Conservation (phyloP, 1,140 invertebrate species). For the Leptinotarsa lineolata region DNA sequence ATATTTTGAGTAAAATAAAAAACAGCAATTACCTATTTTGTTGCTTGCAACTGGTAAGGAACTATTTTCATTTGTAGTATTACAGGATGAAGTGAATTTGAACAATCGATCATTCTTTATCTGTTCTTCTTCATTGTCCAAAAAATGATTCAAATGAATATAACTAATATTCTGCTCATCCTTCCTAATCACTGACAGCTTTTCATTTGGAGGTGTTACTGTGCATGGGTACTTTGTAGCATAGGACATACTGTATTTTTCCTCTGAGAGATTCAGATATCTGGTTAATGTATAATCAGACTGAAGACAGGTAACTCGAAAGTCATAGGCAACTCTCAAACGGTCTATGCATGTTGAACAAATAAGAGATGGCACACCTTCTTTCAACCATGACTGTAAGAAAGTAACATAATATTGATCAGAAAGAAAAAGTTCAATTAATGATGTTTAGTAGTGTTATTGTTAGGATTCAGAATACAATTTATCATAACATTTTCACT, state of each 20-base stretch:
- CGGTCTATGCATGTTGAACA: slow-evolving; percentile 48
- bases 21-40: too few species aligned
- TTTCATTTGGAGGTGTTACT: slow-evolving; percentile 27
- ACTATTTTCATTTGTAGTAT: too few species aligned
- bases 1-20: too few species aligned
- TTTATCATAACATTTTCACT: too few species aligned
- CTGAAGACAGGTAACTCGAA: slow-evolving; percentile 47
- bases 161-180: slow-evolving; percentile 48
- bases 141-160: slow-evolving; percentile 52
- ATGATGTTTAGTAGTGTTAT: too few species aligned
- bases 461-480: too few species aligned
- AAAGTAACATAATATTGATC: background rate
- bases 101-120: slow-evolving; percentile 37
- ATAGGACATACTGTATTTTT: slow-evolving; percentile 31
- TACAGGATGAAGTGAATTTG: background rate
- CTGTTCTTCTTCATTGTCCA: slow-evolving; percentile 48
- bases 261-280: slow-evolving; percentile 39
- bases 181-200: slow-evolving; percentile 36
- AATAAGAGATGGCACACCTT: slow-evolving; percentile 47
- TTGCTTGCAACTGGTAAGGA: too few species aligned
- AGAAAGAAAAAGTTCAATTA: too few species aligned
- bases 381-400: slow-evolving; percentile 47
- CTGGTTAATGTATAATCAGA: slow-evolving; percentile 46
- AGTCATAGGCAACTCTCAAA: slow-evolving; percentile 46
- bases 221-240: slow-evolving; percentile 44